These are phyloP conservation scores for Mormyrops attenuatus DNA, from an alignment of 2,797 vertebrate genomes.

Conservation along the genomic window DNA sequence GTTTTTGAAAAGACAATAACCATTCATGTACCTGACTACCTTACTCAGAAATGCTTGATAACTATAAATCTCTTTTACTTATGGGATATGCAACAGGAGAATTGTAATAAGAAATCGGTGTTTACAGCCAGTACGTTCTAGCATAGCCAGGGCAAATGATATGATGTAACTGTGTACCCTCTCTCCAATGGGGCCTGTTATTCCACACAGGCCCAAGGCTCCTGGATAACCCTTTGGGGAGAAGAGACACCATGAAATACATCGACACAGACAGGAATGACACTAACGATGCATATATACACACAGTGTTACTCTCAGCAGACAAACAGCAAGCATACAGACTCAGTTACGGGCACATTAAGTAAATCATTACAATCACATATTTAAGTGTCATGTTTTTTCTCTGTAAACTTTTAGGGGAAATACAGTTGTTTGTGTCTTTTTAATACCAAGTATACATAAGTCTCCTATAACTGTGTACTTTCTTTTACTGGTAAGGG, in stretches of 20 bases:
- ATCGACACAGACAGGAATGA: conserved; percentile 13
- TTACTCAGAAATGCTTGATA: neutral
- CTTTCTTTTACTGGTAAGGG: neutral
- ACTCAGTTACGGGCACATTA: neutral
- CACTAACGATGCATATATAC: neutral
- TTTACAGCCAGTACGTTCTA: conserved; percentile 46
- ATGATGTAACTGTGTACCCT: conserved; percentile 53
- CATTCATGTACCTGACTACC: neutral
- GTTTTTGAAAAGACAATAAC: neutral
- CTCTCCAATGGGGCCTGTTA: conserved; percentile 61
- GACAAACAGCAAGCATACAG: neutral
- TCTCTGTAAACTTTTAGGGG: neutral
- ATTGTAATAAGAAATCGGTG: neutral
- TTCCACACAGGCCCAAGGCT: conserved; percentile 57
- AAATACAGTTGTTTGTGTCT: neutral
- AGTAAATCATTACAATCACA: neutral
- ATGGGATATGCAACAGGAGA: neutral
- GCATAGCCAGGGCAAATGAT: conserved; percentile 42
- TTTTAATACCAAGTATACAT: neutral
- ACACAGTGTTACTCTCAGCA: neutral
- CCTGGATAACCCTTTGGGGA: conserved; percentile 66
- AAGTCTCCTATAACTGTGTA: neutral
- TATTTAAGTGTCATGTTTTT: neutral
- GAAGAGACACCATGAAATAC: neutral
- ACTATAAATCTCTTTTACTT: neutral